Conservation (phyloP, 2,797 vertebrate species). For the Parotocinclus haroldoi region DNA sequence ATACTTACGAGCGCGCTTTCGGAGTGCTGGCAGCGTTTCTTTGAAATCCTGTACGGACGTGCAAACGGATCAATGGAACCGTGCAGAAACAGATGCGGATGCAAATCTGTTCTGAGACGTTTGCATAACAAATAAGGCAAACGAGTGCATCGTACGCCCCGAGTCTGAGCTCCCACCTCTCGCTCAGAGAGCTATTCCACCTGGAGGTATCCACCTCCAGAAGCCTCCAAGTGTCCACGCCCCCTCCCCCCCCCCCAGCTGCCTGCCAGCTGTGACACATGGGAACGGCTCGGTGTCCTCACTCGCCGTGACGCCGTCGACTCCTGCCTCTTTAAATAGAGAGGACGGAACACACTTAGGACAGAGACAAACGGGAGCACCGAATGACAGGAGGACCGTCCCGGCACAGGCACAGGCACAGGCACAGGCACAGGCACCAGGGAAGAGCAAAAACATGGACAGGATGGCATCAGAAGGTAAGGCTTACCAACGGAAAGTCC, state of each 20-base stretch:
- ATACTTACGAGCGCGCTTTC: too few relatives aligned
- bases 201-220: slow-evolving; percentile 6
- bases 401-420: too few relatives aligned
- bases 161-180: not conserved
- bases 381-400: not conserved
- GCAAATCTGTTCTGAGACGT: too few relatives aligned
- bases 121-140: too few relatives aligned
- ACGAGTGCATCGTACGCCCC: too few relatives aligned
- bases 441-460: slow-evolving; percentile 55
- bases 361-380: slow-evolving; percentile 37
- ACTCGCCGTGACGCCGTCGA: slow-evolving; percentile 48
- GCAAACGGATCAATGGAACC: too few relatives aligned
- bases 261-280: slow-evolving; percentile 57
- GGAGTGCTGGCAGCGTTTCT: too few relatives aligned
- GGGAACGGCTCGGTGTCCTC: slow-evolving; percentile 50
- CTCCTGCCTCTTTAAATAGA: slow-evolving; percentile 66
- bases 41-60: too few relatives aligned
- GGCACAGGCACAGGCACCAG: too few relatives aligned
- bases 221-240: not conserved
- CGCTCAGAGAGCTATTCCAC: not conserved
- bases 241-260: slow-evolving; percentile 21
- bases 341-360: slow-evolving; percentile 54
- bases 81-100: too few relatives aligned
- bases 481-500: slow-evolving; percentile 16
- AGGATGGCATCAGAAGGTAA: slow-evolving; percentile 66